phyloP scores from a whole-genome alignment of 2,888 invertebrate species.

The Dasypogon diadema region DNA sequence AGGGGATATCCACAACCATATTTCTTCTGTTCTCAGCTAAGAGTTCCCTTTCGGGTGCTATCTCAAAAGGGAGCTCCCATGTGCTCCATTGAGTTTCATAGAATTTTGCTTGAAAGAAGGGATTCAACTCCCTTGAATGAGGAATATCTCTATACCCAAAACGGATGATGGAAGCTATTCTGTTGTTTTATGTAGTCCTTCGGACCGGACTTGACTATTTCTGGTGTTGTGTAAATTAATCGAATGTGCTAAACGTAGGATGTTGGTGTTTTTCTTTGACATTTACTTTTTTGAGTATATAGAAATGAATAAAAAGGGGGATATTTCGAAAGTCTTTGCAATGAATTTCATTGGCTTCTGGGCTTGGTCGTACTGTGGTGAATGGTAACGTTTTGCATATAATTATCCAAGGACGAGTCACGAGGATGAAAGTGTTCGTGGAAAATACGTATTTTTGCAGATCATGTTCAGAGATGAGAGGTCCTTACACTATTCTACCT shows the following conservation, averaged over 20 bases:
- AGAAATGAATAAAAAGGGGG: background rate
- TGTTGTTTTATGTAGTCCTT: slow-evolving; percentile 40
- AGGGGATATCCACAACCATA: background rate
- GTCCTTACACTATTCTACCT: no score
- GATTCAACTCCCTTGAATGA: slow-evolving; percentile 41
- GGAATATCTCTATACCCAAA: slow-evolving; percentile 28
- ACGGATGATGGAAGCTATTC: slow-evolving; percentile 45
- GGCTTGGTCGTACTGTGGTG: background rate
- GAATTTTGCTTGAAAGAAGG: slow-evolving; percentile 46
- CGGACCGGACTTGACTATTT: slow-evolving; percentile 8
- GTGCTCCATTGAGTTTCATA: slow-evolving; percentile 44
- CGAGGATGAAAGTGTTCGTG: no score
- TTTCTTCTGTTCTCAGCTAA: slow-evolving; percentile 40
- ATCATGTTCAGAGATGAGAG: no score
- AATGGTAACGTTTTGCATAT: no score
- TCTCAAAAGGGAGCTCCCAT: slow-evolving; percentile 47
- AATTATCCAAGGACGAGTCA: no score
- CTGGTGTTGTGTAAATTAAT: slow-evolving; percentile 31
- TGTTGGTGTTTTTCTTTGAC: slow-evolving; percentile 18
- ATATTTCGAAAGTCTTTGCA: background rate
- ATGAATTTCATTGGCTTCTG: background rate
- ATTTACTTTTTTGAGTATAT: slow-evolving; percentile 6
- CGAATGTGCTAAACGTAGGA: slow-evolving; percentile 6
- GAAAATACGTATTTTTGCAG: no score
- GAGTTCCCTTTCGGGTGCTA: slow-evolving; percentile 28